Base-by-base conservation (phyloP, 2,888 invertebrate genomes). In the Apocheima hispidaria region DNA sequence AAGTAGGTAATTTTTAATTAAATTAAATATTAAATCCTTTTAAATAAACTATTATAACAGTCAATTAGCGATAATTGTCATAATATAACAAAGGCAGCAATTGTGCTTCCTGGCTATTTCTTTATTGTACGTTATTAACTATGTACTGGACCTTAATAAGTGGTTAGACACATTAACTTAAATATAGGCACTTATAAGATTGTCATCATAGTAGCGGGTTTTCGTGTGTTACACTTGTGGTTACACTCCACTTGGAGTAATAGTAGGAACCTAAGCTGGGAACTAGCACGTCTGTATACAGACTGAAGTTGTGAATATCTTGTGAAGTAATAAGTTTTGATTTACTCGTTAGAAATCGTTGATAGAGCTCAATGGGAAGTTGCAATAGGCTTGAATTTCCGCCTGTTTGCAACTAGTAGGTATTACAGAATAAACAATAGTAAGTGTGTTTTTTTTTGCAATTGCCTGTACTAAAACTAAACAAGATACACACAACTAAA, bases 131-230 rank as follows among this genome's bases (percentile, higher is more conserved):
- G 23, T 43, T 16, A 51, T 50, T 40, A 36, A 7, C 4, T 36
- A 36, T 16, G 16, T 2, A 35, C 14, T 35, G 33, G 14, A 35
- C n/a, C 14, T 35, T 3, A n/a, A 35, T 33, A 12, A 33, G 35
- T 35, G 4, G 7, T 36, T 5, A 44, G 16, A 35, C 21, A 48
- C 16, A 50, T 57, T 35, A 33, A 10, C 35, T 23, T 35, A 41
- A 43, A 56, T 48, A 40, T 38, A 40, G 28, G 6, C 40, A 33
- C 20, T 56, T 38, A 41, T n/a, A 9, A 20, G 28, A 55, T 30
- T 55, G 30, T 28, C 38, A 48, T 44, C 30, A 21, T 30, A 12
- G n/a, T 4, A 36, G 35, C n/a, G 35, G 14, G 7, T 14, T n/a
- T 35, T 14, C n/a, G 10, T 30, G 12, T 30, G 12, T 30, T 9